These are phyloP conservation scores for Solenopsis invicta DNA, from an alignment of 1,140 invertebrate species.

Conservation along the genomic window DNA sequence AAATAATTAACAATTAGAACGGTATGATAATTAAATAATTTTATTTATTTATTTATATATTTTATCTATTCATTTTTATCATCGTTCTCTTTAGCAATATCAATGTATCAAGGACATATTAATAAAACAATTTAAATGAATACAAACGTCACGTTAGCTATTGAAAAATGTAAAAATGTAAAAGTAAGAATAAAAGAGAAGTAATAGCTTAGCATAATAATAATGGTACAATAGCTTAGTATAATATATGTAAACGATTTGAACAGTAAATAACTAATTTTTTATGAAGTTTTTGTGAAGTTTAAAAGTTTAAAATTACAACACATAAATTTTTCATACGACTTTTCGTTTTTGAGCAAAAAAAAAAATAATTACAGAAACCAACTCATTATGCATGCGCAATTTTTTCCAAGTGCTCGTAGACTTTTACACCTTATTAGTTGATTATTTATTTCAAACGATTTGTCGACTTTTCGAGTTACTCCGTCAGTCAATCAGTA, in stretches of 20 bases:
- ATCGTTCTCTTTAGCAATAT: neutral
- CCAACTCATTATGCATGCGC: neutral
- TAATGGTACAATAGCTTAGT: neutral
- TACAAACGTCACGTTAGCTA: neutral
- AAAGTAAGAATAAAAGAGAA: neutral
- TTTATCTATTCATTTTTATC: conserved; percentile 6
- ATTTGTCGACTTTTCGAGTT: neutral
- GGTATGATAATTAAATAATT: too few relatives aligned
- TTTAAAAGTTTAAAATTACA: neutral
- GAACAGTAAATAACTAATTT: neutral
- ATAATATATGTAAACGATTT: neutral
- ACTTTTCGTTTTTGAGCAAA: neutral
- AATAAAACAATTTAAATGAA: neutral
- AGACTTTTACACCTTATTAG: neutral
- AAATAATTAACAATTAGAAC: neutral
- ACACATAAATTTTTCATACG: neutral
- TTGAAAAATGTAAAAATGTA: neutral
- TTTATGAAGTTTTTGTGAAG: neutral
- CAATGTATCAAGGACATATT: neutral
- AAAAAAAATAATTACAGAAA: neutral
- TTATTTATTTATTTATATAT: neutral
- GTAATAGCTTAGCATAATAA: too few relatives aligned
- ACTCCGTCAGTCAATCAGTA: neutral
- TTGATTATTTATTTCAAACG: neutral
- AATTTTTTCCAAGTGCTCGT: neutral